Evolutionary conservation across 2,888 invertebrate genomes (phyloP).

Genomic region (Coelopa pilipes): DNA sequence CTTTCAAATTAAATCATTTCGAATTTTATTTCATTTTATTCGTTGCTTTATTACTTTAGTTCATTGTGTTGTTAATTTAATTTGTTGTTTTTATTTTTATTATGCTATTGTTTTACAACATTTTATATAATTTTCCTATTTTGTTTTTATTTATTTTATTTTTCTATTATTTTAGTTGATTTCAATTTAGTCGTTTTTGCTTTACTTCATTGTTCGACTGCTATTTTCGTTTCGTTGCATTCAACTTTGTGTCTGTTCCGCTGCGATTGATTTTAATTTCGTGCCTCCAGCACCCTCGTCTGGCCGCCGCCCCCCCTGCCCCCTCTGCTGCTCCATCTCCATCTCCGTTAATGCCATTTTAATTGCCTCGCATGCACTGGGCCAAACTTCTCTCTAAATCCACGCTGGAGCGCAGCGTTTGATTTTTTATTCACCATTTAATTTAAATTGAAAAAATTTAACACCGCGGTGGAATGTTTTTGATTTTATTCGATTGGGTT

Average conservation of each 20-base stretch:
- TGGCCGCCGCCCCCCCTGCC: not conserved
- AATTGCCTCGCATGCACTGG: constrained; percentile 17
- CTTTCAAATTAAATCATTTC: constrained; percentile 22
- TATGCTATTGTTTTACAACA: not conserved
- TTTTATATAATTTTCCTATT: not conserved
- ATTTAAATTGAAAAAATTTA: constrained; percentile 22
- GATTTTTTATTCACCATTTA: constrained; percentile 16
- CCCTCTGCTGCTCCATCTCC: not conserved
- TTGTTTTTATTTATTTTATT: not conserved
- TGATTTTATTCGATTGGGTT: no score
- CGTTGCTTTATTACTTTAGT: not conserved
- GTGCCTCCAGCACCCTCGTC: not conserved
- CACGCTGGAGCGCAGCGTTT: not conserved
- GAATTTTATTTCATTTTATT: not conserved
- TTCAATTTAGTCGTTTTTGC: not conserved
- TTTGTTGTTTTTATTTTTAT: not conserved
- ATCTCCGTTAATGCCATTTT: constrained; percentile 14
- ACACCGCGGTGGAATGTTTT: constrained; percentile 13
- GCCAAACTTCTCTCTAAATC: not conserved
- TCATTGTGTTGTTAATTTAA: not conserved
- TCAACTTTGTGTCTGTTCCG: not conserved
- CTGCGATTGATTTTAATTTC: constrained; percentile 15
- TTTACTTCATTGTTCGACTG: not conserved
- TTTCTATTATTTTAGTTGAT: not conserved
- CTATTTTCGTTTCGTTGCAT: not conserved